Conservation (phyloP, 2,888 invertebrate genomes). For the Dicranocentrus wangi region DNA sequence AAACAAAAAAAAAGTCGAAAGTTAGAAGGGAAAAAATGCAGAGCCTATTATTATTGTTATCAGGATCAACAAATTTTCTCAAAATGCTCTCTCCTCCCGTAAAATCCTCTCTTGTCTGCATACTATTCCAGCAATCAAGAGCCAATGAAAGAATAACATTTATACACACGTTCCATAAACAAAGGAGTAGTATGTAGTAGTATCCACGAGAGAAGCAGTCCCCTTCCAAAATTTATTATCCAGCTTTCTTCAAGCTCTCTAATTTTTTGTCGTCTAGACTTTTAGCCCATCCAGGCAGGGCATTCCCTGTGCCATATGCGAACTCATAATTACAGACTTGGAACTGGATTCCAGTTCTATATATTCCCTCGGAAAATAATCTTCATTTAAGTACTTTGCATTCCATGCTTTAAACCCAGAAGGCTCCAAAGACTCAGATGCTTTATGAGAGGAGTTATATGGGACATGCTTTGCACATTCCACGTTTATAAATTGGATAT, state of each 20-base stretch:
- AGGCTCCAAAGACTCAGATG: too few species aligned
- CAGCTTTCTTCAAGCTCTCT: background rate
- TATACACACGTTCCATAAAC: slow-evolving; percentile 23
- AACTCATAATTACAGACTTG: slow-evolving; percentile 9
- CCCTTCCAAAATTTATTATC: slow-evolving; percentile 20
- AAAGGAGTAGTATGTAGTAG: slow-evolving; percentile 17
- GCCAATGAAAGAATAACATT: slow-evolving; percentile 44
- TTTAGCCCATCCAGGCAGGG: too few species aligned
- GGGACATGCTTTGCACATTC: too few species aligned
- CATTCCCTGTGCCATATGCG: too few species aligned
- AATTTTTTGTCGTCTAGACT: too few species aligned
- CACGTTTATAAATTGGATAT: too few species aligned
- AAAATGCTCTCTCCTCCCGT: background rate
- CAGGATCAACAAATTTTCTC: background rate
- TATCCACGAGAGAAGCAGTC: background rate
- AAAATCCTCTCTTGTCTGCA: background rate
- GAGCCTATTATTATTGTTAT: background rate
- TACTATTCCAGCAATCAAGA: slow-evolving; percentile 22
- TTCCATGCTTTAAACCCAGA: slow-evolving; percentile 13
- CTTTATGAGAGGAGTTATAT: too few species aligned
- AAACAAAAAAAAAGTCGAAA: background rate
- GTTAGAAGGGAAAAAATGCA: too few species aligned
- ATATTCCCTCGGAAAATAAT: slow-evolving; percentile 14
- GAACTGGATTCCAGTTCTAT: background rate
- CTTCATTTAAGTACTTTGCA: slow-evolving; percentile 29